phyloP scores from a whole-genome alignment of 2,113 vertebrate species.

The Laticauda colubrina region DNA sequence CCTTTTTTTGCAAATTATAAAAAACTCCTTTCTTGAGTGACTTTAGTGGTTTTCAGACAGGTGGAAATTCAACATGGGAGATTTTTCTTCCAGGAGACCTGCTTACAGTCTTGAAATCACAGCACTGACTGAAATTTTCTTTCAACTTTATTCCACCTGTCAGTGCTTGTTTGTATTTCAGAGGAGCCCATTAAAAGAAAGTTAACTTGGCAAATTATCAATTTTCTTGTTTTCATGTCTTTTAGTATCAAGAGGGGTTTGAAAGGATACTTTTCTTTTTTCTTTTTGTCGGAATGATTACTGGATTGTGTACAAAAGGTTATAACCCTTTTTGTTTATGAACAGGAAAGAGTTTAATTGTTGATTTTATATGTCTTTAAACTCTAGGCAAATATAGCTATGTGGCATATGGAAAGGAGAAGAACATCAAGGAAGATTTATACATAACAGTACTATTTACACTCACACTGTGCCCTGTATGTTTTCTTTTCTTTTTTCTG shows the following conservation, averaged over 20 bases:
- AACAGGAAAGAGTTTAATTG: slow-evolving; percentile 37
- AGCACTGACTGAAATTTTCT: neutral
- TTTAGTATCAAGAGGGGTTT: neutral
- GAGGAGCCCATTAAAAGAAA: neutral
- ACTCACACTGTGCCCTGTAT: neutral
- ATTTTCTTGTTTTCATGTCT: neutral
- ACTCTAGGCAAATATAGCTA: neutral
- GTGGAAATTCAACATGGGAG: neutral
- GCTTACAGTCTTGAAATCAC: neutral
- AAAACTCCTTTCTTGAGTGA: neutral
- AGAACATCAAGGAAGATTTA: slow-evolving; percentile 71
- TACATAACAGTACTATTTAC: slow-evolving; percentile 55
- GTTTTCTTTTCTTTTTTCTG: neutral
- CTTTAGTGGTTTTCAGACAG: neutral
- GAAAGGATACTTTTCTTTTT: neutral
- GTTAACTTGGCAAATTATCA: neutral
- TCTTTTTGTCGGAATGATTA: neutral
- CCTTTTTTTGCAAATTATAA: neutral
- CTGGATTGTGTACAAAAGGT: neutral
- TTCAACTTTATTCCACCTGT: neutral
- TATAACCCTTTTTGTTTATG: slow-evolving; percentile 41
- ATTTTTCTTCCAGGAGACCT: neutral
- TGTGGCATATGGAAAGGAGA: slow-evolving; percentile 55
- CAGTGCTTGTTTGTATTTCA: neutral
- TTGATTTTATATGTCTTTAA: neutral